Base-by-base conservation (phyloP, 1,140 invertebrate genomes). In the Bursaphelenchus mucronatus region DNA sequence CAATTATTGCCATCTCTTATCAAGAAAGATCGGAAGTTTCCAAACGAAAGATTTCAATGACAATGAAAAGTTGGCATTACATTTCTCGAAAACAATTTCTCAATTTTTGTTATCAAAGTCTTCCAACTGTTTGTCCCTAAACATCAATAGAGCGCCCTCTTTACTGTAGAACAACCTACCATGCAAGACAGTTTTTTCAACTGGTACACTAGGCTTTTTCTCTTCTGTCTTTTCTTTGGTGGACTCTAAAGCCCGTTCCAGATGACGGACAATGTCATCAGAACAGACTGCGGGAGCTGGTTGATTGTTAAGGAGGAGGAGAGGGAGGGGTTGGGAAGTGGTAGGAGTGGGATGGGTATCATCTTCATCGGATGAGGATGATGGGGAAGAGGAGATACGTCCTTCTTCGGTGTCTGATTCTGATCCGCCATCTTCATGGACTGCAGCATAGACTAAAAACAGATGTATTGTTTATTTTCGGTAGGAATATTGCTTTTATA, bases 361-460 rank as follows among this genome's bases (percentile, higher is more conserved):
- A 21, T 65, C 68, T 15, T 71, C 66, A 40, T 70, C 67, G 11
- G 66, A 71, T 30, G 30, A 30, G 30, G 30, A 30, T 30, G 30
- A 30, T 30, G 30, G 13, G 47, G 45, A 40, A 69, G 63, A 43
- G 69, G 41, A 19, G 70, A 75, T 55, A 74, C 67, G 39, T 74
- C 70, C 30, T 61, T 71, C 52, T 69, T 61, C 44, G 67, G 49
- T 50, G 19, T 30, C 49, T 15, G 49, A 69, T 40, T 69, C 67
- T 7, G 67, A 69, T 30, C 67, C 71, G 49, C 52, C 40, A 30
- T 43, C 70, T 13, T 74, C 62, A 17, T 73, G 54, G 54, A 56
- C 21, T 21, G 69, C 61, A 41, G 63, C 52, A 44, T 44, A 70
- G 51, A 70, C 68, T 70, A 52, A 0, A 73, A 70, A n/a, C 59